Base-by-base conservation (phyloP, 2,113 vertebrate genomes). In the Sterrhoptilus dennistouni region DNA sequence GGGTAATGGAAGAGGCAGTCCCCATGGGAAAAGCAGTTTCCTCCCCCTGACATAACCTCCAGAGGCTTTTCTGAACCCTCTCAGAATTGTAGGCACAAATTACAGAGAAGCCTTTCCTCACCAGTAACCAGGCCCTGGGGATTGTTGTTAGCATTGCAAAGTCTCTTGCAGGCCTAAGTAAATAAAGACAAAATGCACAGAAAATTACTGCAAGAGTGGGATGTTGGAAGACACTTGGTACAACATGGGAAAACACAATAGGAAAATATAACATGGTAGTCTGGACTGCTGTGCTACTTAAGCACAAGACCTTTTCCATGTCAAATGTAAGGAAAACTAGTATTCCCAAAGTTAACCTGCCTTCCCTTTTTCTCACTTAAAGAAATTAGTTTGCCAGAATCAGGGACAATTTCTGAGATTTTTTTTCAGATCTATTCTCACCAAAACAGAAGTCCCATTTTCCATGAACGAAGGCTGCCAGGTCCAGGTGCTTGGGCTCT, bases 391-490 rank as follows among this genome's bases (percentile, higher is more conserved):
- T 92, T 77, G 3, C 14, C 71, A 74, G 38, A 89, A 33, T 13
- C 6, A 0, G 20, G 8, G 28, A n/a, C 13, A 18, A 14, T 45
- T 71, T 72, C 21, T 60, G 57, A 83, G 42, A 14, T 38, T 11
- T 44, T 33, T 60, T 79, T 74, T 12, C 42, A 42, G 63, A 18
- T 6, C 14, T 77, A 6, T 50, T 70, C 15, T 38, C 24, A 60
- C 6, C 0, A 2, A 92, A 89, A 54, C 15, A 38, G 29, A 65
- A 86, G n/a, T 22, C 14, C 6, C 5, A 7, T 84, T 92, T 87
- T 83, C 35, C 3, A 0, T 23, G 6, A 56, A 24, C 0, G 0
- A 82, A 74, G 20, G 17, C n/a, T 75, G 38, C 11, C 2, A 8
- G 7, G 12, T 81, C 33, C 54, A 66, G 60, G 35, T 38, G 16